phyloP scores from a whole-genome alignment of 2,113 vertebrate species.

The Natator depressus region DNA sequence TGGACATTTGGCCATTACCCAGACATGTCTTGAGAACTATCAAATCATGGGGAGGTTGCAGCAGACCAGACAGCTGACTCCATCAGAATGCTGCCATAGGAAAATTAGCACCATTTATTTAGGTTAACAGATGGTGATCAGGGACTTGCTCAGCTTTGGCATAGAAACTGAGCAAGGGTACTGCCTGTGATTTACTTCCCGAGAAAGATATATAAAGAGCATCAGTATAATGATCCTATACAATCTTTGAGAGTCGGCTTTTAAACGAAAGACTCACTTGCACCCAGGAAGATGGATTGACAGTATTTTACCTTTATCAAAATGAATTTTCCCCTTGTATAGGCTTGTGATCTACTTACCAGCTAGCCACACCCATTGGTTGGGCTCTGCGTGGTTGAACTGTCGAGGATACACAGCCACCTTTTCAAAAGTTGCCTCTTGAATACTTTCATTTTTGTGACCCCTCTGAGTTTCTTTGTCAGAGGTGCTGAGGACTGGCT shows the following conservation, averaged over 20 bases:
- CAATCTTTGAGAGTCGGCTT: not conserved
- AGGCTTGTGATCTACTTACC: not conserved
- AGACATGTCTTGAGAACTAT: not conserved
- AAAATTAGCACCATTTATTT: not conserved
- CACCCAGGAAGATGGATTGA: not conserved
- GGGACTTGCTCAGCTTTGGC: not conserved
- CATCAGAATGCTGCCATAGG: not conserved
- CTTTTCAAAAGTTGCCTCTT: not conserved
- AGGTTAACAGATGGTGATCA: not conserved
- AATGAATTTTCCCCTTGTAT: not conserved
- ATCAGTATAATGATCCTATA: not conserved
- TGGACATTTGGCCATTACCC: not conserved
- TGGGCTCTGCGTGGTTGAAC: not conserved
- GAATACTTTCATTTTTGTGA: not conserved
- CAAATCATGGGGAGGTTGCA: not conserved
- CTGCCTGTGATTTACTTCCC: not conserved
- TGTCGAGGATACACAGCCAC: fast-evolving
- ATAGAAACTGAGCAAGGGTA: not conserved
- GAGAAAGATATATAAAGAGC: not conserved
- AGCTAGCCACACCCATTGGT: fast-evolving
- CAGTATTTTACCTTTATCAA: not conserved
- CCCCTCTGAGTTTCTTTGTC: not conserved
- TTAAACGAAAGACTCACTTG: not conserved
- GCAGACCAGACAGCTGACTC: fast-evolving
- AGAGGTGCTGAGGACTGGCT: not conserved